phyloP scores from a whole-genome alignment of 2,888 invertebrate genomes.

The Odiellus spinosus region DNA sequence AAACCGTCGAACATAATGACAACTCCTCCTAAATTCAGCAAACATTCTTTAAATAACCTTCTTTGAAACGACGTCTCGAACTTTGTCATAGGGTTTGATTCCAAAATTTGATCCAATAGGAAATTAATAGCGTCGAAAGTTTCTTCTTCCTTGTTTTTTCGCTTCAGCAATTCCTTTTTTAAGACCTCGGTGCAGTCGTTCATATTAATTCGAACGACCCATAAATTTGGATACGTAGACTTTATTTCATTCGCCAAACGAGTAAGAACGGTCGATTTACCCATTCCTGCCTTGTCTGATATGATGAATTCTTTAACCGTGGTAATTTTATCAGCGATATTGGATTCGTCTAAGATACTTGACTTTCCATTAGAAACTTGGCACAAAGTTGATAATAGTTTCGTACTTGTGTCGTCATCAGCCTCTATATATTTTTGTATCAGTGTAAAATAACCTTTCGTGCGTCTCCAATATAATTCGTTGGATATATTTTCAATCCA shows the following conservation, averaged over 20 bases:
- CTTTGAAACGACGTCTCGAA: not conserved
- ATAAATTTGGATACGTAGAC: not conserved
- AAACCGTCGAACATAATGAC: conserved; percentile 2
- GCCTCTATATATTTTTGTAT: not conserved
- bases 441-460: not conserved
- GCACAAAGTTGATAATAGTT: too few species aligned
- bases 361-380: too few species aligned
- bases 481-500: not conserved
- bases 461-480: not conserved
- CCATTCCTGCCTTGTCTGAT: conserved; percentile 2
- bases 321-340: too few species aligned
- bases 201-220: conserved; percentile 1
- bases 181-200: not conserved
- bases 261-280: not conserved
- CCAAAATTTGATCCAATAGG: not conserved
- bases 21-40: not conserved
- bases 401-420: not conserved
- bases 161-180: not conserved
- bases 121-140: not conserved
- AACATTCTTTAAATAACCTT: not conserved
- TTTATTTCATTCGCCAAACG: not conserved
- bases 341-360: too few species aligned
- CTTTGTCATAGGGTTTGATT: not conserved
- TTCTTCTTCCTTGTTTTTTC: not conserved
- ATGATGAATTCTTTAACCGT: not conserved